Conservation (phyloP, 1,140 invertebrate species). For the Cydia splendana region DNA sequence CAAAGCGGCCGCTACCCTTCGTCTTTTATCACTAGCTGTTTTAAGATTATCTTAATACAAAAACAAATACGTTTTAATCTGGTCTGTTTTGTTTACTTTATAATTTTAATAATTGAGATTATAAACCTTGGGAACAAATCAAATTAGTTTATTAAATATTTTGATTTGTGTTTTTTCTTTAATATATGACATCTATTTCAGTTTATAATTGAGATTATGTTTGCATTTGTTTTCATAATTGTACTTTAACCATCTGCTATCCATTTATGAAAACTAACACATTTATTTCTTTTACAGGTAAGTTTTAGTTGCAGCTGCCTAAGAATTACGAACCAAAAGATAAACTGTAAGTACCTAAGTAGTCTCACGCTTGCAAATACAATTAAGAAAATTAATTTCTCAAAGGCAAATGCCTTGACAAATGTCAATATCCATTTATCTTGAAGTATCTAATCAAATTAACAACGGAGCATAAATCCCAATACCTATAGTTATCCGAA, state of each 20-base stretch:
- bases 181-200: too few species aligned
- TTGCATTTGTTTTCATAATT: too few species aligned
- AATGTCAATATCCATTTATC: conserved; percentile 5
- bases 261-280: not conserved
- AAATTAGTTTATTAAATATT: too few species aligned
- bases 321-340: not conserved
- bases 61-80: conserved; percentile 20
- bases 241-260: not conserved
- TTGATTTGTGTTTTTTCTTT: too few species aligned
- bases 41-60: conserved; percentile 16
- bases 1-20: conserved; percentile 42
- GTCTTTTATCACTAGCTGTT: conserved; percentile 26
- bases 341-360: not conserved
- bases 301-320: not conserved
- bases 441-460: conserved; percentile 20
- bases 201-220: not conserved
- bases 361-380: conserved; percentile 3
- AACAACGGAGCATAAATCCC: not conserved
- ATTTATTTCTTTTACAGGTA: conserved; percentile 19
- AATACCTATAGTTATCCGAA: not conserved
- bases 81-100: not conserved
- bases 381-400: conserved; percentile 10
- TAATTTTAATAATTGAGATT: not conserved
- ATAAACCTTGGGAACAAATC: too few species aligned
- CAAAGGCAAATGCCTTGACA: not conserved